Percentiles rank a stretch among this genome's conserved stretches.
phyloP scores from a whole-genome alignment of 2,113 vertebrate genomes.

The Meleagris gallopavo region DNA sequence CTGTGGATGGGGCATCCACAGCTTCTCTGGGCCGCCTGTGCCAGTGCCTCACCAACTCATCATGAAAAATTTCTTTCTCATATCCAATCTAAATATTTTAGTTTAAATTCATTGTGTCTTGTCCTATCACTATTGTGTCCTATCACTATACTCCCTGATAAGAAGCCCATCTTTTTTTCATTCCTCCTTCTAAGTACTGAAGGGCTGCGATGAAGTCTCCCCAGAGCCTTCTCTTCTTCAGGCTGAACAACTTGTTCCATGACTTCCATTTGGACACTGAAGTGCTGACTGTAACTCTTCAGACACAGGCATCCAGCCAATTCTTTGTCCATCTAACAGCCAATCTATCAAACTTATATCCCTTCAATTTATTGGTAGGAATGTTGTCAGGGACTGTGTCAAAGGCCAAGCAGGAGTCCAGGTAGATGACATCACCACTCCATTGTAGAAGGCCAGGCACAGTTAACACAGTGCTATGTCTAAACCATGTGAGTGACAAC shows the following conservation, averaged over 20 bases:
- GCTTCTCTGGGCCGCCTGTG: not conserved
- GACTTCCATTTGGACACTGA: not conserved
- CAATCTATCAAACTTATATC: not conserved
- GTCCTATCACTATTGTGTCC: not conserved
- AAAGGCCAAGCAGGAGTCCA: not conserved
- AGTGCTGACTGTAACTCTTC: not conserved
- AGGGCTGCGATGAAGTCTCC: not conserved
- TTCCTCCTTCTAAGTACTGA: not conserved
- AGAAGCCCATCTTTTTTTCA: not conserved
- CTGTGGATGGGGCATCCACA: not conserved
- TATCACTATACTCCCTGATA: not conserved
- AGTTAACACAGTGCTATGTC: not conserved
- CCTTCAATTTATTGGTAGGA: not conserved
- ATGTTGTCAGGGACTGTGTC: not conserved
- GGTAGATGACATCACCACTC: not conserved
- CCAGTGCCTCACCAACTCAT: not conserved
- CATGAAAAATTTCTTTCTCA: not conserved
- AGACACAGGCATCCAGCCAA: not conserved
- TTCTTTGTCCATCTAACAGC: not conserved
- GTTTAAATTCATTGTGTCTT: not conserved
- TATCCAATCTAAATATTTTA: not conserved
- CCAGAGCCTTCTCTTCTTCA: not conserved
- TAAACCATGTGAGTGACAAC: not conserved
- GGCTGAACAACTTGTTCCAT: not conserved
- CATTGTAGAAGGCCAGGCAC: not conserved